Evolutionary conservation across 2,888 invertebrate genomes (phyloP).

Genomic region (Pristionchus fissidentatus): DNA sequence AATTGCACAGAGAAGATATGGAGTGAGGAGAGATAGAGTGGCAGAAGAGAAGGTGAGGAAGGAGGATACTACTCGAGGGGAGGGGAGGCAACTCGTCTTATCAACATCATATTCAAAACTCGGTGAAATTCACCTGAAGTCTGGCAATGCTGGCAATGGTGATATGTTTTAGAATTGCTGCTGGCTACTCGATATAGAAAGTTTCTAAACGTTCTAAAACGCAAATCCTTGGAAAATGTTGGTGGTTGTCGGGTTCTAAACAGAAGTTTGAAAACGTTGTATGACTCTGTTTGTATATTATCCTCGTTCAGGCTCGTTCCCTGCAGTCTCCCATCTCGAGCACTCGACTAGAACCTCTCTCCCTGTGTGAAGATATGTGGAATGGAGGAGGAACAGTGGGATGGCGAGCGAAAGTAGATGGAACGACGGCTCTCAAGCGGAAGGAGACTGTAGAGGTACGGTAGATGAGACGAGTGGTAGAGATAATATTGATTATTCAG

Average conservation of each 20-base stretch:
- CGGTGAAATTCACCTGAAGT: background rate
- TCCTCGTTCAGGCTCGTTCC: background rate
- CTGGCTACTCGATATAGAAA: background rate
- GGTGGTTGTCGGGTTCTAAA: too few species aligned
- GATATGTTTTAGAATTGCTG: background rate
- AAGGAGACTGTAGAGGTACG: background rate
- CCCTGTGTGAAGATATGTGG: conserved; percentile 5
- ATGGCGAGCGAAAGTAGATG: conserved; percentile 38
- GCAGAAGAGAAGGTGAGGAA: background rate
- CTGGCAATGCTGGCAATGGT: background rate
- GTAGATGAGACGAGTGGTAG: background rate
- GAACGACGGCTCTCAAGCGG: too few species aligned
- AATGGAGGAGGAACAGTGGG: background rate
- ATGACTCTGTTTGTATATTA: too few species aligned
- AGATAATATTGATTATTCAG: background rate
- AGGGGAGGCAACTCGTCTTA: background rate
- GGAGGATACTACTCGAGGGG: background rate
- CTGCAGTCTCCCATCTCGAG: background rate
- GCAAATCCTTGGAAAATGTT: too few species aligned
- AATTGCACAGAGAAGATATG: conserved; percentile 33
- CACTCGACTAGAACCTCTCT: background rate
- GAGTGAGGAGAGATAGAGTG: conserved; percentile 16
- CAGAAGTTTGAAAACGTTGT: too few species aligned
- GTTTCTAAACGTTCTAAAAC: background rate
- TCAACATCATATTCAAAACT: background rate